Conservation (phyloP, 2,888 invertebrate species). For the Epirrhoe tristata region DNA sequence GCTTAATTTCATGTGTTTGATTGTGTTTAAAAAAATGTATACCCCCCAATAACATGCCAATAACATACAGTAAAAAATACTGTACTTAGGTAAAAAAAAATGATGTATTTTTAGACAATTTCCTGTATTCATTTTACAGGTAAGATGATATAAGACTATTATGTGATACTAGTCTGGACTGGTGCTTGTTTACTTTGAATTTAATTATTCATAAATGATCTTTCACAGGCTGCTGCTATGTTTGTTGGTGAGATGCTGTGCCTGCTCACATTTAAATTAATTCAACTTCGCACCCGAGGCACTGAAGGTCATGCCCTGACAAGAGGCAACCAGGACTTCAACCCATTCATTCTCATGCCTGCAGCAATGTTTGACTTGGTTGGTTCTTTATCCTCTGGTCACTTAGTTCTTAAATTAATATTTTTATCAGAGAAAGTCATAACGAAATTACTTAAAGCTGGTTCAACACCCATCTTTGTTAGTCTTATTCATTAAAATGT, state of each 20-base stretch:
- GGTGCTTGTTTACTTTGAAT: neutral
- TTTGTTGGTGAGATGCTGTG: conserved; percentile 96
- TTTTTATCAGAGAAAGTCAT: neutral
- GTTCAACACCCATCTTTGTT: no score
- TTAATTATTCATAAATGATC: neutral
- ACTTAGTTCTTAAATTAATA: neutral
- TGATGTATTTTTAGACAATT: no score
- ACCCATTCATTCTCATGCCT: conserved; percentile 91
- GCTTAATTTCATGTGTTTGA: no score
- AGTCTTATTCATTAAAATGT: no score
- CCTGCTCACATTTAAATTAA: conserved; percentile 91
- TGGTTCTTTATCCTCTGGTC: conserved; percentile 40
- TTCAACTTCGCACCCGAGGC: conserved; percentile 86
- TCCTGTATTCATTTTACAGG: no score
- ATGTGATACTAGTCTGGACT: no score
- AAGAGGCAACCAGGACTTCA: conserved; percentile 90
- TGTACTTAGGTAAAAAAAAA: no score
- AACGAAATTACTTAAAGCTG: no score
- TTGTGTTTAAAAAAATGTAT: no score
- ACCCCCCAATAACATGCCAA: no score
- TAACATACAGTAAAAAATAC: no score
- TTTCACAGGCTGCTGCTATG: conserved; percentile 93
- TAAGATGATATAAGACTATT: no score
- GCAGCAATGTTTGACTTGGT: conserved; percentile 96
- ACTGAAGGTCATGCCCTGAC: conserved; percentile 82